phyloP scores from a whole-genome alignment of 2,797 vertebrate species.

The Anableps anableps region DNA sequence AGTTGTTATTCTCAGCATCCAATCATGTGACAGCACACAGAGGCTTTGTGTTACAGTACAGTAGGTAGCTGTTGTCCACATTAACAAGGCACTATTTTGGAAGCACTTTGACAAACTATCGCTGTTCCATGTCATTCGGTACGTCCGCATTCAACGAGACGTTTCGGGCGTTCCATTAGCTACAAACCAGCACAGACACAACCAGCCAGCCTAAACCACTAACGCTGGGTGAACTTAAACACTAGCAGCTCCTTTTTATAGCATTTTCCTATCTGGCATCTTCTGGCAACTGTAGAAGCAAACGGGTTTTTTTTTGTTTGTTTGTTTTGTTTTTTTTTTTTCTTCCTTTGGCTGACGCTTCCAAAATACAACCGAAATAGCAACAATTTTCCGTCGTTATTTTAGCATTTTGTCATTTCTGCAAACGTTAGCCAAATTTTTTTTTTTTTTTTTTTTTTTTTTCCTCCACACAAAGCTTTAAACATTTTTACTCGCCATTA shows the following conservation, averaged over 20 bases:
- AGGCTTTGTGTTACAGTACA: conserved; percentile 64
- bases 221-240: conserved; percentile 56
- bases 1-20: conserved; percentile 33
- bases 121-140: conserved; percentile 62
- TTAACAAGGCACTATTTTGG: conserved; percentile 77
- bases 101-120: conserved; percentile 76
- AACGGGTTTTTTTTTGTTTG: conserved; percentile 12
- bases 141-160: conserved; percentile 53
- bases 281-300: conserved; percentile 31
- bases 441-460: too few relatives aligned
- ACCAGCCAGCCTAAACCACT: conserved; percentile 40
- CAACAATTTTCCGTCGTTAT: conserved; percentile 22
- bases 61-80: conserved; percentile 61
- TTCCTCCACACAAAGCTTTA: conserved; percentile 24
- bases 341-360: conserved; percentile 11
- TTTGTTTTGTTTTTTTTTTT: conserved; percentile 20
- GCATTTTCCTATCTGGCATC: conserved; percentile 39
- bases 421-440: conserved; percentile 28
- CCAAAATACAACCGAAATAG: conserved; percentile 17
- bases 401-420: conserved; percentile 7
- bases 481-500: conserved; percentile 13
- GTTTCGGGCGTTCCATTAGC: conserved; percentile 34
- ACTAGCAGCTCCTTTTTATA: conserved; percentile 41
- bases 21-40: conserved; percentile 54
- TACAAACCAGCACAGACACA: conserved; percentile 56